A percentile compares a stretch with the other conserved stretches of the same genome.
phyloP scores from a whole-genome alignment of 2,113 vertebrate genomes.

The Serinus canaria region DNA sequence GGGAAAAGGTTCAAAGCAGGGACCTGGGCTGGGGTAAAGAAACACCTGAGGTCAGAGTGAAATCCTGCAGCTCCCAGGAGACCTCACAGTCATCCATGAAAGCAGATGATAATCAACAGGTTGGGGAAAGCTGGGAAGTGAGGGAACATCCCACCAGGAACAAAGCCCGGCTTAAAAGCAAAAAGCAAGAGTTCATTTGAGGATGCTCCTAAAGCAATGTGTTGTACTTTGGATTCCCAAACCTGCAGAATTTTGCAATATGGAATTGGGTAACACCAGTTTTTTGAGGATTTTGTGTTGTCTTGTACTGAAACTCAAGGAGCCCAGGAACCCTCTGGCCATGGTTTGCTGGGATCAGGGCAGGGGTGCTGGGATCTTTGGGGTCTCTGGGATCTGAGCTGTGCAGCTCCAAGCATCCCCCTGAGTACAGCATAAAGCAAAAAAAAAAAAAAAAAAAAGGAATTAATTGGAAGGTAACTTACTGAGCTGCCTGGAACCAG shows the following conservation, averaged over 20 bases:
- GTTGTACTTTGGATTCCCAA: not conserved
- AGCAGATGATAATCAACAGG: not conserved
- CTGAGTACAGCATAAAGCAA: not conserved
- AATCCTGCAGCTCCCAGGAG: conserved; percentile 12
- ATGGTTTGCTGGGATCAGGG: not conserved
- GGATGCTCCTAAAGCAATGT: not conserved
- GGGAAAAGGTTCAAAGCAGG: not conserved
- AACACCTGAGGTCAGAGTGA: not conserved
- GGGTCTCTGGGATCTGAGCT: not conserved
- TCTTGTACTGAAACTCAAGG: not conserved
- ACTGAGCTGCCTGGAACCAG: not conserved
- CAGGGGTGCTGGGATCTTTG: not conserved
- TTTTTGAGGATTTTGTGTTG: not conserved
- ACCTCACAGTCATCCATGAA: not conserved
- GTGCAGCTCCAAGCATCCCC: not conserved
- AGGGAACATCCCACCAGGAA: not conserved
- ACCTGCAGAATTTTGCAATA: not conserved
- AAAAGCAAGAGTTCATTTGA: not conserved
- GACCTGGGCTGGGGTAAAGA: not conserved
- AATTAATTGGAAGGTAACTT: not conserved
- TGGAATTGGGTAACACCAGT: not conserved
- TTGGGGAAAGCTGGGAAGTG: not conserved
- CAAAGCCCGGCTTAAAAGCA: not conserved
- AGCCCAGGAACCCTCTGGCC: not conserved
- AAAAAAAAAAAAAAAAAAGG: not conserved